phyloP scores from a whole-genome alignment of 2,113 vertebrate species.

The Podarcis cretensis region DNA sequence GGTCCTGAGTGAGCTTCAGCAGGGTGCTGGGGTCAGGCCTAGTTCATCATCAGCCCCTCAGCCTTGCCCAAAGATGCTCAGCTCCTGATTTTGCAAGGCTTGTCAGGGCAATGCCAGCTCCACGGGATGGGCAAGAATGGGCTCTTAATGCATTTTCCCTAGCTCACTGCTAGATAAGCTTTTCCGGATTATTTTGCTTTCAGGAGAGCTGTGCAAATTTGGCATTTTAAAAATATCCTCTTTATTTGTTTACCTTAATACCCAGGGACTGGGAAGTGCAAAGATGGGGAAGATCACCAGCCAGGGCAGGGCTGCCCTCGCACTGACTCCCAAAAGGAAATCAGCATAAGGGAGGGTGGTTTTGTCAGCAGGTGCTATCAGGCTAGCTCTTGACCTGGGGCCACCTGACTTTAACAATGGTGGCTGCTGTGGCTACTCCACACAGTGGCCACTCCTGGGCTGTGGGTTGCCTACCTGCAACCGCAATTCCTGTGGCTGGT shows the following conservation, averaged over 20 bases:
- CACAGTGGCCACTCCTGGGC: not conserved
- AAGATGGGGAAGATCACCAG: not conserved
- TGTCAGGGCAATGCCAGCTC: not conserved
- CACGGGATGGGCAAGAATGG: not conserved
- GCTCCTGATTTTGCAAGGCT: not conserved
- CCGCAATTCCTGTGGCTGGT: not conserved
- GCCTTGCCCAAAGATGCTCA: not conserved
- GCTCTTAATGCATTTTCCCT: not conserved
- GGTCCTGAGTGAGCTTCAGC: not conserved
- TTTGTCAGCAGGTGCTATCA: not conserved
- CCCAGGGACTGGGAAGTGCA: not conserved
- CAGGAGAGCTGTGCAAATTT: not conserved
- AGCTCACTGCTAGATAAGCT: not conserved
- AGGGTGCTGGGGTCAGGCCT: too few relatives aligned
- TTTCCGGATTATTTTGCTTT: conserved; percentile 4
- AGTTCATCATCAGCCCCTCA: not conserved
- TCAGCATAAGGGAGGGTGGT: not conserved
- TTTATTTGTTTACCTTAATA: not conserved
- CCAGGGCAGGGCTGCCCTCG: not conserved
- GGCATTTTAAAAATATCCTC: not conserved
- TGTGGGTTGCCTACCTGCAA: not conserved
- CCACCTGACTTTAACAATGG: not conserved
- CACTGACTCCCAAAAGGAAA: not conserved
- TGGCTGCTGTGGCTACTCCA: too few relatives aligned
- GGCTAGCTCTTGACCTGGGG: not conserved